Evolutionary conservation across 1,140 invertebrate genomes (phyloP).

Genomic region (Drosophila sp.): DNA sequence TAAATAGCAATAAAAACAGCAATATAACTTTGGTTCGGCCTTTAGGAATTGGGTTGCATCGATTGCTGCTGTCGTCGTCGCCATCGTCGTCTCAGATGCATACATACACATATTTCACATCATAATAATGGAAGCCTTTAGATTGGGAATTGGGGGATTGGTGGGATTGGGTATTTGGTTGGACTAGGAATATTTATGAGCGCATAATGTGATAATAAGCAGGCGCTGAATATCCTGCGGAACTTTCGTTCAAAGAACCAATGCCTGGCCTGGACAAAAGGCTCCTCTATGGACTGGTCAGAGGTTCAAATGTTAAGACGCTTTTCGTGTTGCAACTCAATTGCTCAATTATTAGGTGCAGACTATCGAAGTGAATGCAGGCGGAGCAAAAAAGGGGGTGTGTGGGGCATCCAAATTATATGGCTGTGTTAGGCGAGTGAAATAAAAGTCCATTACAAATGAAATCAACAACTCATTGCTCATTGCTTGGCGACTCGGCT

Average conservation of each 20-base stretch:
- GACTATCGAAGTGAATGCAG: slow-evolving; percentile 11
- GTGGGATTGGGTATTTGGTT: slow-evolving; percentile 17
- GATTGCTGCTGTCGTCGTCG: neutral
- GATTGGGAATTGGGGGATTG: slow-evolving; percentile 22
- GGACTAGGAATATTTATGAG: slow-evolving; percentile 76
- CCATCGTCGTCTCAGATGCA: slow-evolving; percentile 12
- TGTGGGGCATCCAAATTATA: slow-evolving; percentile 63
- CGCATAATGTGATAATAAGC: slow-evolving; percentile 78
- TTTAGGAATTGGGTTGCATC: slow-evolving; percentile 44
- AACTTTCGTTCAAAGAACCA: slow-evolving; percentile 52
- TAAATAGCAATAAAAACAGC: slow-evolving; percentile 55
- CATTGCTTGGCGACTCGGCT: slow-evolving; percentile 70
- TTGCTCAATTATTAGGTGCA: slow-evolving; percentile 78
- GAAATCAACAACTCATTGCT: slow-evolving; percentile 81
- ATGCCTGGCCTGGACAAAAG: neutral
- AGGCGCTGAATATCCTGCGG: slow-evolving; percentile 77
- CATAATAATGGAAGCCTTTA: slow-evolving; percentile 51
- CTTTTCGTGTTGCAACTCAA: slow-evolving; percentile 79
- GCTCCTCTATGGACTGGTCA: slow-evolving; percentile 29
- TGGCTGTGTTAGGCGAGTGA: slow-evolving; percentile 68
- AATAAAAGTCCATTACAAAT: slow-evolving; percentile 82
- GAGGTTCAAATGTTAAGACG: slow-evolving; percentile 78
- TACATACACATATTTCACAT: slow-evolving; percentile 47
- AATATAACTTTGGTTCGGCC: slow-evolving; percentile 49
- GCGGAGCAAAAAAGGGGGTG: slow-evolving; percentile 2